Base-by-base conservation (phyloP, 2,888 invertebrate genomes). In the Hydraecia micacea region DNA sequence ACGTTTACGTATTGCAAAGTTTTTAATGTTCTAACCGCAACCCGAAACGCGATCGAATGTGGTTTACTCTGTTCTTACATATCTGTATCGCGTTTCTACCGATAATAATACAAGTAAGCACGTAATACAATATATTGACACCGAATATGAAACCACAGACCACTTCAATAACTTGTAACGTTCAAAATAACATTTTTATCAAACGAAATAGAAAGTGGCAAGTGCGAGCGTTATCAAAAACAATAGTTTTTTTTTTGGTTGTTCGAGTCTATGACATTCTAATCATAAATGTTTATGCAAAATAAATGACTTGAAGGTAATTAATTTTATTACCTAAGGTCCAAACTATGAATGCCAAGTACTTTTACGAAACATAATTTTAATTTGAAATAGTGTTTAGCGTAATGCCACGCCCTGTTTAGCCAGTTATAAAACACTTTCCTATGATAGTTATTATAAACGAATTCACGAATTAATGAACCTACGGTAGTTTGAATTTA, bases 61-160 rank as follows among this genome's bases (percentile, higher is more conserved):
- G 81, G 78, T 88, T 80, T 80, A 79, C 72, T 81, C n/a, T 25
- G 67, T 71, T 87, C 84, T 87, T 79, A 69, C 75, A 75, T 86
- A 63, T 73, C 79, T 78, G 75, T 87, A 88, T 88, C 85, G 80
- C 83, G 81, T 88, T 87, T 79, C 87, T 36, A 73, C 28, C 25
- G n/a, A 75, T 83, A 84, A 80, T 88, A 80, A 83, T 73, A 86
- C 65, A 46, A 72, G 60, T 72, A 79, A 67, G 75, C 62, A 80
- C 63, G 81, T 80, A 81, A 86, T 79, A 80, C 65, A 79, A 84
- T 84, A 81, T 85, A 86, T 80, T 83, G 87, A 87, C 69, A 89
- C 75, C 79, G 63, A 86, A 87, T 84, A 86, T 83, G 72, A 83
- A 86, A 90, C 90, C 90, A 70, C 91, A 86, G 58, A 71, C 71